These are phyloP conservation scores for Anodontia alba DNA, from an alignment of 2,888 invertebrate genomes.

Conservation along the genomic window DNA sequence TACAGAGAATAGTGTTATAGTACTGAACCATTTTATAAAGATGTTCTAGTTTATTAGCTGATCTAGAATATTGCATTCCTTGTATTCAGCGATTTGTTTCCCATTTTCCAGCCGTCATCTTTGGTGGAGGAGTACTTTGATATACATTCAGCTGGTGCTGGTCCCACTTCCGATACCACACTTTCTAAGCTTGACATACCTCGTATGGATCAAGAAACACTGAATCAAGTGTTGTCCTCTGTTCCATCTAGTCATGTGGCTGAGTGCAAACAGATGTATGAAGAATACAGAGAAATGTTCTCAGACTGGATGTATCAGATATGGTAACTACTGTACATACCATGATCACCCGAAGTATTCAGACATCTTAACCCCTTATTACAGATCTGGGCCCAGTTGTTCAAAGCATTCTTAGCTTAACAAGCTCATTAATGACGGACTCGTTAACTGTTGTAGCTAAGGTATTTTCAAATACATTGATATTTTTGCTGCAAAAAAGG, in stretches of 20 bases:
- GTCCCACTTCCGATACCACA: slow-evolving; percentile 82
- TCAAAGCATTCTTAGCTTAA: too few species aligned
- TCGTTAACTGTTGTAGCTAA: too few species aligned
- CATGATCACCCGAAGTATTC: too few species aligned
- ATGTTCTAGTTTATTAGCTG: too few species aligned
- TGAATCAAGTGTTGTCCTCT: slow-evolving; percentile 69
- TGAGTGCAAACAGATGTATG: slow-evolving; percentile 71
- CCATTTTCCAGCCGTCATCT: slow-evolving; percentile 65
- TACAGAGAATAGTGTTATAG: too few species aligned
- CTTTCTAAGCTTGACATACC: slow-evolving; percentile 79
- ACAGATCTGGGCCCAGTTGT: too few species aligned
- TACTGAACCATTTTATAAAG: too few species aligned
- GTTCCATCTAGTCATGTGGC: slow-evolving; percentile 66
- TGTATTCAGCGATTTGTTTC: too few species aligned
- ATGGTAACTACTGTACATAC: slow-evolving; percentile 79
- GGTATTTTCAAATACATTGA: too few species aligned
- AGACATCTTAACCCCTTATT: too few species aligned
- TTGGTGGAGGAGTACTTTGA: slow-evolving; percentile 80
- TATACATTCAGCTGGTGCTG: slow-evolving; percentile 69
- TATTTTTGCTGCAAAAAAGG: neutral
- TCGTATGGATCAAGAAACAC: slow-evolving; percentile 78
- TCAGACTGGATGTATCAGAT: slow-evolving; percentile 82
- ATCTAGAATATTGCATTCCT: too few species aligned
- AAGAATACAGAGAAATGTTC: slow-evolving; percentile 74
- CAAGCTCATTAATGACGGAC: too few species aligned